Evolutionary conservation across 2,113 vertebrate species (phyloP), one percentile per base, ranked within the genome.

Genomic region (Shinisaurus crocodilurus): DNA sequence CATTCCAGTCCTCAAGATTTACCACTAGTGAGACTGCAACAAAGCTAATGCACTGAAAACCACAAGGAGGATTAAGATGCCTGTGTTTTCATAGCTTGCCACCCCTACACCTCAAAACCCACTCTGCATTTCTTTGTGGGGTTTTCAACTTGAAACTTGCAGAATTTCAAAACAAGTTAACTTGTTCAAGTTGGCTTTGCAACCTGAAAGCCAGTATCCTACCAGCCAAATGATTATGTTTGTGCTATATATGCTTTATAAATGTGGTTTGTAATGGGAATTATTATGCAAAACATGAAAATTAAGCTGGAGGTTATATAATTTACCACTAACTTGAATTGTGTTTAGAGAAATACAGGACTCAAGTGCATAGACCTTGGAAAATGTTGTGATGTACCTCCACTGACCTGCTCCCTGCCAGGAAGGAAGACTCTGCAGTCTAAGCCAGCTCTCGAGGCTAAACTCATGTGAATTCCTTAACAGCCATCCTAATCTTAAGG

Each of bases 11-110:
- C 63, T 87, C 92, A 93, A 86, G 89, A 94, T 94, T 94, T 94
- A 93, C 94, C 94, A n/a, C n/a, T n/a, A 93, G 93, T 85, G 92
- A 90, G 93, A 96, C 96, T 92, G 90, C 87, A 95, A 94, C 90
- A 32, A 12, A 81, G 89, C 94, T 77, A 69, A 91, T 92, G 95
- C 85, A 88, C 74, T 75, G 88, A 90, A 96, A 95, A 93, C 92
- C 76, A 50, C 32, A 34, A 79, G 9, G 10, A 45, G 60, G 5
- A 80, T 94, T 94, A 93, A 93, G 91, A 81, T 63, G 43, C 89
- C 4, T 43, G n/a, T 72, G 43, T 10, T 85, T 27, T 48, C 9
- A 70, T n/a, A 86, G 45, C 9, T 13, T 13, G 18, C 12, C n/a
- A 23, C 13, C 23, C 32, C 6, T 23, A 20, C 25, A 34, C 9